A percentile compares a stretch with the other conserved stretches of the same genome.
phyloP scores from a whole-genome alignment of 2,113 vertebrate species.

The Ceyx melanurus region DNA sequence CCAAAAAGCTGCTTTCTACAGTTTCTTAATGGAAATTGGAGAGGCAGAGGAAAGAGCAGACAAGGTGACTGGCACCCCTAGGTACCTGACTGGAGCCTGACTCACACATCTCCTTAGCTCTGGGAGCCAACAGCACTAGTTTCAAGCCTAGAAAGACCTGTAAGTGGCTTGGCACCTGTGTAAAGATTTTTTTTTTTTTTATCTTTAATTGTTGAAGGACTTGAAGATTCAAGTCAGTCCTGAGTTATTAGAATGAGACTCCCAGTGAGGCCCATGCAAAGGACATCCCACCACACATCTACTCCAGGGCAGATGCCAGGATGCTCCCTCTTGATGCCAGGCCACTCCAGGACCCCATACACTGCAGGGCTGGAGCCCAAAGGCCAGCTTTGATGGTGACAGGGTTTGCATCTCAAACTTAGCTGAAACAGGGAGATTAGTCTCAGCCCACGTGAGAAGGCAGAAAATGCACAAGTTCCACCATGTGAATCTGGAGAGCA shows the following conservation, averaged over 20 bases:
- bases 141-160: neutral
- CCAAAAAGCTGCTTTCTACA: neutral
- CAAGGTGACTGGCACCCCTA: neutral
- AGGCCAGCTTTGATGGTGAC: neutral
- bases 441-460: fast-evolving
- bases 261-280: neutral
- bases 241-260: neutral
- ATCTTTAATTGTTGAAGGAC: neutral
- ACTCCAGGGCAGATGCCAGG: neutral
- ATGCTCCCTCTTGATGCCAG: neutral
- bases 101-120: neutral
- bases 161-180: neutral
- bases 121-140: neutral
- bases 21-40: neutral
- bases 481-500: neutral
- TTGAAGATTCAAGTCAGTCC: neutral
- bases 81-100: neutral
- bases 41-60: neutral
- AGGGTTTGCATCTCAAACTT: neutral
- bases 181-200: neutral
- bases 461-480: neutral
- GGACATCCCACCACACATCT: neutral
- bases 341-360: neutral
- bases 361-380: neutral
- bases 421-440: neutral